These are phyloP conservation scores for Patiria miniata DNA, from an alignment of 35 echinoderm and acorn worm genomes.

Conservation along the genomic window DNA sequence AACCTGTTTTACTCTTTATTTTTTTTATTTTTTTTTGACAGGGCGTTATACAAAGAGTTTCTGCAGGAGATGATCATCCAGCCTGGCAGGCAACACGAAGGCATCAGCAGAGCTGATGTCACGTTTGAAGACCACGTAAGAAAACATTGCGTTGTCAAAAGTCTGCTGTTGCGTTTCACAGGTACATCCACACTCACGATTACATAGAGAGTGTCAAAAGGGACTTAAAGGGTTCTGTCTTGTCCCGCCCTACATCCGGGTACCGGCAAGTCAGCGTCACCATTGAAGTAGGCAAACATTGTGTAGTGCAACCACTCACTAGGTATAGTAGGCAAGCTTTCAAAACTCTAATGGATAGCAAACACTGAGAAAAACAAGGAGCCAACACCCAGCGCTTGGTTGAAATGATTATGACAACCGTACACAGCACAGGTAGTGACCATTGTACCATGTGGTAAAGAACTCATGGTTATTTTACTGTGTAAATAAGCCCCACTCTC, in stretches of 20 bases:
- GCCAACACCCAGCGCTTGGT: too few relatives aligned
- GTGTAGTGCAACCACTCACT: background rate
- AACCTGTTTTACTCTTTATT: too few relatives aligned
- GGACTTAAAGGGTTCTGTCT: background rate
- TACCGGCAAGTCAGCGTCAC: background rate
- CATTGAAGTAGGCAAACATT: background rate
- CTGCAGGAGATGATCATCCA: conserved; percentile 87
- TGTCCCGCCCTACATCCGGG: background rate
- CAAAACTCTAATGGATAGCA: too few relatives aligned
- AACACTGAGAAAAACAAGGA: too few relatives aligned
- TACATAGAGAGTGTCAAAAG: background rate
- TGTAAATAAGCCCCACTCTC: too few relatives aligned
- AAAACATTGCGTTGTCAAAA: background rate
- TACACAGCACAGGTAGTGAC: too few relatives aligned
- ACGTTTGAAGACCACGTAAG: conserved; percentile 81
- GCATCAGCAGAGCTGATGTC: conserved; percentile 35
- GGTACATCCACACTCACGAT: background rate
- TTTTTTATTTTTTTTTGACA: conserved; percentile 35
- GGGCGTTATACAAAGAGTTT: conserved; percentile 78
- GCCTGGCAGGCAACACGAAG: conserved; percentile 61
- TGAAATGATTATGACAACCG: too few relatives aligned
- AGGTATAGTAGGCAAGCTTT: too few relatives aligned
- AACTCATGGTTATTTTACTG: too few relatives aligned
- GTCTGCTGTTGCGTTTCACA: background rate
- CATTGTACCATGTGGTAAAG: too few relatives aligned